These are phyloP conservation scores for Tiliqua scincoides DNA, from an alignment of 2,113 vertebrate species.

Conservation along the genomic window DNA sequence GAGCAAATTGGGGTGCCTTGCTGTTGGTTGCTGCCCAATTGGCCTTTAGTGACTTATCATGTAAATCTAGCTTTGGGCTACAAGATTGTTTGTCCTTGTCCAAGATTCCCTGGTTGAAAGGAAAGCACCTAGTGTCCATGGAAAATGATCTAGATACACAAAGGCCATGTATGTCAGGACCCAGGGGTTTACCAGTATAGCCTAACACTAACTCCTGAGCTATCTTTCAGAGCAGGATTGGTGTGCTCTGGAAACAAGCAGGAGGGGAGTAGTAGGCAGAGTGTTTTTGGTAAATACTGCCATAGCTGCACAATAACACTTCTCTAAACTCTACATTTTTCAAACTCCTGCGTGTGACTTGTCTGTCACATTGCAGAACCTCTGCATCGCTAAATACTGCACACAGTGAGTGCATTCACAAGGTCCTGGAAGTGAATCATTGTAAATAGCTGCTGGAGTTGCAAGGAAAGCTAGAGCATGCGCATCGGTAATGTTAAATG, in stretches of 20 bases:
- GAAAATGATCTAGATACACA: not conserved
- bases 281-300: not conserved
- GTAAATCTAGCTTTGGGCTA: not conserved
- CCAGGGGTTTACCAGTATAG: fast-evolving
- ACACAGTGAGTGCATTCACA: conserved; percentile 46
- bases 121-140: not conserved
- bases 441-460: conserved; percentile 59
- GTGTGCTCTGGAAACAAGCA: not conserved
- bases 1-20: not conserved
- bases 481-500: conserved; percentile 15
- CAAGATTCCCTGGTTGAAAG: not conserved
- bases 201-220: not conserved
- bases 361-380: not conserved
- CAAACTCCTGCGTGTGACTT: not conserved
- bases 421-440: conserved; percentile 46
- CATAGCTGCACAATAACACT: not conserved
- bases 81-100: not conserved
- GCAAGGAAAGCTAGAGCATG: conserved; percentile 23
- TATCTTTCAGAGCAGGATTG: not conserved
- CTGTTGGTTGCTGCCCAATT: not conserved
- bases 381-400: conserved; percentile 20
- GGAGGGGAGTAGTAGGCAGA: not conserved
- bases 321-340: conserved; percentile 17
- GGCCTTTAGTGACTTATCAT: not conserved
- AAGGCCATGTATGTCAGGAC: not conserved